phyloP scores from a whole-genome alignment of 2,113 vertebrate species.

The Sphyrna mokarran region DNA sequence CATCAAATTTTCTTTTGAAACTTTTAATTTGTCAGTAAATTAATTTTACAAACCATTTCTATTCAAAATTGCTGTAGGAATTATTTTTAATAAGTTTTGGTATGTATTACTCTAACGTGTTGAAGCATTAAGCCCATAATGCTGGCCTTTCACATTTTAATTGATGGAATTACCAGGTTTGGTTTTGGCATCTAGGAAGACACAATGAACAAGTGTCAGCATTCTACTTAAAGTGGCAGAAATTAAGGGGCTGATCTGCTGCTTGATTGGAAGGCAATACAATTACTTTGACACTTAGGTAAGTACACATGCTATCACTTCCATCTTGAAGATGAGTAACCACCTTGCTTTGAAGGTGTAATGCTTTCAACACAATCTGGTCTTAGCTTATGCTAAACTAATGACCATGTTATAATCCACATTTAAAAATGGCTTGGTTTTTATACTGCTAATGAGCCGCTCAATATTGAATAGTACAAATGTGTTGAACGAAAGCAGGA shows the following conservation, averaged over 20 bases:
- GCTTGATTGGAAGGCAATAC: background rate
- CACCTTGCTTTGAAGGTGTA: background rate
- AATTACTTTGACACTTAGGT: background rate
- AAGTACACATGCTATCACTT: background rate
- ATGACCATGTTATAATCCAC: background rate
- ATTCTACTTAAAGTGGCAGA: background rate
- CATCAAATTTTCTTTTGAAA: background rate
- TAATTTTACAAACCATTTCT: background rate
- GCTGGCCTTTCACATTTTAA: background rate
- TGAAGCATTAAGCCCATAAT: background rate
- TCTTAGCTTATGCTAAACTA: background rate
- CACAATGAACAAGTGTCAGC: background rate
- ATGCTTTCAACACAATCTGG: background rate
- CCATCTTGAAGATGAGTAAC: background rate
- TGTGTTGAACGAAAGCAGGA: no score
- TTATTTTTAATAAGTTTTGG: background rate
- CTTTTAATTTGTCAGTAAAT: background rate
- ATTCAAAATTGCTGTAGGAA: background rate
- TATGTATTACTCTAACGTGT: background rate
- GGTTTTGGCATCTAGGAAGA: background rate
- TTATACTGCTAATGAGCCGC: background rate
- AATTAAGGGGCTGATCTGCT: background rate
- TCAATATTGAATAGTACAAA: background rate
- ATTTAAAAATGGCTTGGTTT: background rate
- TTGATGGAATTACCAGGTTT: background rate